Base-by-base conservation (phyloP, 92 coral and sea anemone genomes). In the Plumapathes pennacea region DNA sequence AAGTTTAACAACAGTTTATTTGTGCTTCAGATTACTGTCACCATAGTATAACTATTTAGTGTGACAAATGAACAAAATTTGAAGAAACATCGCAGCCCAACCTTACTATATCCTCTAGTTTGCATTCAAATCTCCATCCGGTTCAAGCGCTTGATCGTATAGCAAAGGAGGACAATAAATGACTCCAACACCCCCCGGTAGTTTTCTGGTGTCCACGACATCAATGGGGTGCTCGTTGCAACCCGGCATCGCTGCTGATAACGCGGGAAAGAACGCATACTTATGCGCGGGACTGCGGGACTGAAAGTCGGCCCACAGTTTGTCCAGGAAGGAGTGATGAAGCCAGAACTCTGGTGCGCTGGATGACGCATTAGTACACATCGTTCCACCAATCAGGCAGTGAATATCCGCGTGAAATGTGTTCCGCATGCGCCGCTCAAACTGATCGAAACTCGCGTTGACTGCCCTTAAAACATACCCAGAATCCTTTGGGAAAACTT, bases 301-400 rank as follows among this genome's bases (percentile, higher is more conserved):
- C 64, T 90, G 95, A 88, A 84, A 87, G 51, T 71, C 60, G 52
- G 67, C 39, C 97, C 97, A 90, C 23, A 90, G 62, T 42, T 83
- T 90, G 65, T 90, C 95, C 12, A 90, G 50, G 51, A 90, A 90
- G 43, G 85, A 54, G 42, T 90, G 97, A 34, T 90, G 97, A 5
- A 90, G 73, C 65, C 66, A 66, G 50, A 90, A 84, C 75, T 90
- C 96, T 0, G 96, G 97, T 9, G 97, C 72, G 33, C 69, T 75
- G 3, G 89, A 67, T 19, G 95, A 50, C 4, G 85, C 50, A 22
- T 81, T 81, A 53, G 41, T 60, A 14, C 61, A 58, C 95, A 86
- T 81, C 12, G 64, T 34, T 4, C 76, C 59, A 10, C 85, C 84
- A 26, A 86, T 85, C 30, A 77, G 78, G 37, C 81, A 84, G 25